Conservation (phyloP, 2,797 vertebrate species). For the Taenioides sp. region DNA sequence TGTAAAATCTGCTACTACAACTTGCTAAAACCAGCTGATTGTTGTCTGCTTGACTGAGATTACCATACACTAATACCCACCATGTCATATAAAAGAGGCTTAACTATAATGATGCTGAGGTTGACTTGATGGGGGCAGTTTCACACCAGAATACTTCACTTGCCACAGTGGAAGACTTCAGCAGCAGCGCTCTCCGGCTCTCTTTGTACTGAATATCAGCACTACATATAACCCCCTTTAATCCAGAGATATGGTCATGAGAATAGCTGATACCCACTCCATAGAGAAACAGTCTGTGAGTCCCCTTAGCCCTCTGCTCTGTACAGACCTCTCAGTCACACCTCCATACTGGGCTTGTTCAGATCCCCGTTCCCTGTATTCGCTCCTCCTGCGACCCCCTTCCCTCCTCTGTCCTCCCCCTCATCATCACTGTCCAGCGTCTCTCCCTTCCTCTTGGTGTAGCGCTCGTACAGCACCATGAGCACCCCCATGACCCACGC, state of each 20-base stretch:
- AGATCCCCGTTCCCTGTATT: conserved; percentile 78
- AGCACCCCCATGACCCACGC: conserved; percentile 92
- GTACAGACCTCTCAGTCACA: conserved; percentile 67
- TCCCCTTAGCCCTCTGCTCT: conserved; percentile 40
- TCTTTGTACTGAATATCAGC: background rate
- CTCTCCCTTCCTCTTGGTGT: conserved; percentile 77
- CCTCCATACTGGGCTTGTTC: conserved; percentile 77
- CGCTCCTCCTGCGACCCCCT: conserved; percentile 41
- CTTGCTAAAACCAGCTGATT: conserved; percentile 1
- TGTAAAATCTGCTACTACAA: background rate
- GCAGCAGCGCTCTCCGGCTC: background rate
- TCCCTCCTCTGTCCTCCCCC: conserved; percentile 58
- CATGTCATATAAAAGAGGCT: background rate
- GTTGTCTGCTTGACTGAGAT: background rate
- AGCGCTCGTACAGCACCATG: conserved; percentile 84
- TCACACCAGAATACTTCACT: background rate
- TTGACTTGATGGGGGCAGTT: background rate
- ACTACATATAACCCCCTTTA: background rate
- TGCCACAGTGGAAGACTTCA: conserved; percentile 11
- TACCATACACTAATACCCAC: background rate
- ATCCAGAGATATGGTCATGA: conserved; percentile 34
- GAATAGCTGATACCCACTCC: conserved; percentile 47
- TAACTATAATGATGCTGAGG: background rate
- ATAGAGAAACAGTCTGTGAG: conserved; percentile 44
- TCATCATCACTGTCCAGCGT: conserved; percentile 78